Base-by-base conservation (phyloP, 1,140 invertebrate genomes). In the Drepana arcuata region DNA sequence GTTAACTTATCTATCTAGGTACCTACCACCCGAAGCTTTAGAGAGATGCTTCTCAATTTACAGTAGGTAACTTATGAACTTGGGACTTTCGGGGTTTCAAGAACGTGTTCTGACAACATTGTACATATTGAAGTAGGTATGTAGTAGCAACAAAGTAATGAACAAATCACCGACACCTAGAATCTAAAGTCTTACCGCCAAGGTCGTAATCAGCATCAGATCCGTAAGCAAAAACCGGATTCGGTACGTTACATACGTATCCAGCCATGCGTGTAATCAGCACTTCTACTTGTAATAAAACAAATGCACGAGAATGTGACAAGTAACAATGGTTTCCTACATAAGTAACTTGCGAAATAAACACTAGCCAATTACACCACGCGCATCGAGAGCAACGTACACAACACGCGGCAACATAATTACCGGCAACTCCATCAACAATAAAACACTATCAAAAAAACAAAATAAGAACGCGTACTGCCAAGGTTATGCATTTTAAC, bases 141-240 rank as follows among this genome's bases (percentile, higher is more conserved):
- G n/a, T n/a, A n/a, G n/a, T n/a, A n/a, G n/a, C n/a, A n/a, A n/a
- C n/a, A n/a, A n/a, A n/a, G n/a, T n/a, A n/a, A n/a, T n/a, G n/a
- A n/a, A n/a, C n/a, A n/a, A n/a, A n/a, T n/a, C n/a, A n/a, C n/a
- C n/a, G n/a, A n/a, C n/a, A n/a, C n/a, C n/a, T n/a, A n/a, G n/a
- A n/a, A n/a, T 50, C 34, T 46, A 44, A 46, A 41, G 44, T 56
- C 39, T 69, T 66, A 66, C 66, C 63, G 43, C 53, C 65, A 75
- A 75, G 71, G 71, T 69, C 63, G 55, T 25, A 41, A 49, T 56
- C 48, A 50, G 48, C 47, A 38, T 56, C 41, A 41, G 38, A 54
- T 63, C 48, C 59, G 64, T 72, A 72, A 74, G 69, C 64, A 69
- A 61, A 66, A 72, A 63, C 71, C 64, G 66, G 71, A 54, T 65